phyloP scores from a whole-genome alignment of 2,888 invertebrate species.

The Deroplatys truncata region DNA sequence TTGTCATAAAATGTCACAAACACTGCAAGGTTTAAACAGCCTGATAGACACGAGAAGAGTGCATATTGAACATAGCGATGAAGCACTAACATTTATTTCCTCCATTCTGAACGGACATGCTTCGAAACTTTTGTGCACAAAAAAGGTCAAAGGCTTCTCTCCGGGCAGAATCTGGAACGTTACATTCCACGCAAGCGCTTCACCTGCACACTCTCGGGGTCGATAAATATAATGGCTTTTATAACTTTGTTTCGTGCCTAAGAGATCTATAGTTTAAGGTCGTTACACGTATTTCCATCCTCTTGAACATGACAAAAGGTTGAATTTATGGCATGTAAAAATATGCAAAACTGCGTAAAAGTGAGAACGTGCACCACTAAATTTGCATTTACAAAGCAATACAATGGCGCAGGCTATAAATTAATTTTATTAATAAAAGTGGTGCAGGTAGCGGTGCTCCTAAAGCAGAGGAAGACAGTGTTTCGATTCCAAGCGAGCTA shows the following conservation, averaged over 20 bases:
- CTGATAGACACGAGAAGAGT: too few relatives aligned
- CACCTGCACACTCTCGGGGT: neutral
- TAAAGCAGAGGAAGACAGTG: neutral
- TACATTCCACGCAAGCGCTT: neutral
- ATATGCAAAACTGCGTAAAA: neutral
- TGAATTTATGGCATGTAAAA: neutral
- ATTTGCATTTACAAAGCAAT: neutral
- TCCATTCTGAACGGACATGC: neutral
- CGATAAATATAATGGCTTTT: neutral
- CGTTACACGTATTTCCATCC: neutral
- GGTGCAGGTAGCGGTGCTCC: neutral
- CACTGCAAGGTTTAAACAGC: too few relatives aligned
- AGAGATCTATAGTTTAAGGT: neutral
- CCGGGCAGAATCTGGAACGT: neutral
- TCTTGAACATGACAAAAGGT: neutral
- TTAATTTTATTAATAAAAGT: neutral
- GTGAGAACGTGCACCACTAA: neutral
- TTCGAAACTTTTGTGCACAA: neutral
- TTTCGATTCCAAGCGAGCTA: neutral
- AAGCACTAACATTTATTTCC: neutral
- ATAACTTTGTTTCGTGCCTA: neutral
- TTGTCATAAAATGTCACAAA: too few relatives aligned
- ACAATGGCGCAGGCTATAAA: neutral
- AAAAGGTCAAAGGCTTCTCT: neutral
- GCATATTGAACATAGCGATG: neutral